Evolutionary conservation across 2,888 invertebrate species (phyloP).

Genomic region (Campopleginae sp.): DNA sequence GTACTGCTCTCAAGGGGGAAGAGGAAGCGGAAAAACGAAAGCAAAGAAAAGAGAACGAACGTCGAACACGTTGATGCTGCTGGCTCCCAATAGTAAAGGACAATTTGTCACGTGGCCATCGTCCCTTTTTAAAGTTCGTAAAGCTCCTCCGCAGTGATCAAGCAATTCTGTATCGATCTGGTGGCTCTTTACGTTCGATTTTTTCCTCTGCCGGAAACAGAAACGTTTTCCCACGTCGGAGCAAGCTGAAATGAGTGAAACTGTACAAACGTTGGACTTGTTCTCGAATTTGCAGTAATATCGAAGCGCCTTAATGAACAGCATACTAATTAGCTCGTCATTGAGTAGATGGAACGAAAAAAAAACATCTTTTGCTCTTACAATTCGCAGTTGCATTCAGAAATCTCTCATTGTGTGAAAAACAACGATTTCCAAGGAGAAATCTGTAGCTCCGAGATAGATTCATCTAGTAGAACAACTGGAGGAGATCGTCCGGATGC

Average conservation of each 20-base stretch:
- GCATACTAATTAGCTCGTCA: neutral
- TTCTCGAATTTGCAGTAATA: neutral
- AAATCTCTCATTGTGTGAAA: constrained; percentile 7
- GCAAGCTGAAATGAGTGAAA: neutral
- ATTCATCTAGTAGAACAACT: constrained; percentile 15
- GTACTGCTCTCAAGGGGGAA: neutral
- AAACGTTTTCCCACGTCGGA: neutral
- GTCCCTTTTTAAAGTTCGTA: constrained; percentile 11
- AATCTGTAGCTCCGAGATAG: neutral
- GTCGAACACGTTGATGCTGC: neutral
- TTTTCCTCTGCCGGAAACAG: neutral
- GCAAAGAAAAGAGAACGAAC: neutral
- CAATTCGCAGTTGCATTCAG: constrained; percentile 22
- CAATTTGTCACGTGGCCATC: constrained; percentile 7
- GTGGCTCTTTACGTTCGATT: neutral
- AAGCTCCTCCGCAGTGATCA: neutral
- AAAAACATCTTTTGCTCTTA: constrained; percentile 12
- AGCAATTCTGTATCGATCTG: neutral
- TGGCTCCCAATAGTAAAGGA: neutral
- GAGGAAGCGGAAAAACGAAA: neutral
- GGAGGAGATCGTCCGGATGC: constrained; percentile 9
- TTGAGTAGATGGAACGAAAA: constrained; percentile 3
- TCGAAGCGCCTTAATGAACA: neutral
- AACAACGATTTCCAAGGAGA: neutral
- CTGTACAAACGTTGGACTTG: neutral